phyloP scores from a whole-genome alignment of 2,113 vertebrate species.

The Psittacula cyanocephala region DNA sequence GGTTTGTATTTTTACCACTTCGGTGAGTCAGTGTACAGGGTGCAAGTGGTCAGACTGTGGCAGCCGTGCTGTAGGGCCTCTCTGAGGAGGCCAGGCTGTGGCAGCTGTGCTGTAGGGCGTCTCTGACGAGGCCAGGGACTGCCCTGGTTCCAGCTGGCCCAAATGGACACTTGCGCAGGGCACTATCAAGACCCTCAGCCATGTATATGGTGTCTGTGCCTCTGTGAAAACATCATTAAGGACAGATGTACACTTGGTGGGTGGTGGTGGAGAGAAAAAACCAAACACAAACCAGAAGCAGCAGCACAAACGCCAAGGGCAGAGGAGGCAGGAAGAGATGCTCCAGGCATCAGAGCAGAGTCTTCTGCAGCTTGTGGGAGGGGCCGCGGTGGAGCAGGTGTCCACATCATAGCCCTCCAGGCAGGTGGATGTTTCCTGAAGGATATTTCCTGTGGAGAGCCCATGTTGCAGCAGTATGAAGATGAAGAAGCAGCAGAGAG shows the following conservation, averaged over 20 bases:
- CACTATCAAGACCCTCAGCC: background rate
- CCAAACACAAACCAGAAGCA: background rate
- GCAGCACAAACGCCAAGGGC: background rate
- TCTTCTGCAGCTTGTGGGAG: background rate
- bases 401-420: too few species aligned
- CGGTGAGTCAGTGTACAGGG: fast-evolving
- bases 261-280: fast-evolving
- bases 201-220: fast-evolving
- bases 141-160: background rate
- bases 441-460: background rate
- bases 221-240: background rate
- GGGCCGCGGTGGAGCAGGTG: fast-evolving
- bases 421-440: background rate
- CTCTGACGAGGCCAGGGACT: background rate
- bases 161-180: background rate
- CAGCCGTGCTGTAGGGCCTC: fast-evolving
- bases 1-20: background rate
- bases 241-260: background rate
- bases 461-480: fast-evolving
- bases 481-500: background rate
- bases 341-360: background rate
- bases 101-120: background rate
- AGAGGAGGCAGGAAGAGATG: background rate
- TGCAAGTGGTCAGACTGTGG: background rate
- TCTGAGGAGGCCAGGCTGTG: background rate